Percentiles rank a stretch among this genome's conserved stretches.
Evolutionary conservation across 2,113 vertebrate genomes (phyloP).

Genomic region (Mormyrus lacerda): DNA sequence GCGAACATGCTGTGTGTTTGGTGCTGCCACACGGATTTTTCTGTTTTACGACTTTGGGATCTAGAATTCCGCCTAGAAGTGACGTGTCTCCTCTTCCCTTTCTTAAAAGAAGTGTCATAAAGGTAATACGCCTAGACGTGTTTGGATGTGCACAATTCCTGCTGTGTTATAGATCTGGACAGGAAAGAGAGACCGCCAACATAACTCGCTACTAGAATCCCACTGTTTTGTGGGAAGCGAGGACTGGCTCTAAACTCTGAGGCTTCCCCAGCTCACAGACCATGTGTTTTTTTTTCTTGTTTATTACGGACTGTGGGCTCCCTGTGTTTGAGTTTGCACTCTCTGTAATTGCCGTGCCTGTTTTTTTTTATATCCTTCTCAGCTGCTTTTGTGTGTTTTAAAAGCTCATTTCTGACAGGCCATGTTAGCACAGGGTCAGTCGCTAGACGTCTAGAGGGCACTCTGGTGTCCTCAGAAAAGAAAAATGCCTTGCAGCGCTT

Average conservation of each 20-base stretch:
- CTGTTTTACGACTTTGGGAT: not conserved
- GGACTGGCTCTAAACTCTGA: not conserved
- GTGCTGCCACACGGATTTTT: not conserved
- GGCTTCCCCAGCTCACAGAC: not conserved
- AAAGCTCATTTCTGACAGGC: slow-evolving; percentile 46
- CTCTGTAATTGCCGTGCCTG: slow-evolving; percentile 46
- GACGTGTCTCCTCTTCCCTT: not conserved
- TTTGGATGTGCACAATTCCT: not conserved
- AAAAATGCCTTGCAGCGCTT: not conserved
- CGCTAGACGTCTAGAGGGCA: slow-evolving; percentile 56
- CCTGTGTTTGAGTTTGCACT: slow-evolving; percentile 42
- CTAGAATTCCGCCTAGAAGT: not conserved
- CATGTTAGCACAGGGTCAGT: slow-evolving; percentile 23
- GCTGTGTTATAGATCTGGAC: not conserved
- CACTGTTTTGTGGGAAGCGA: not conserved
- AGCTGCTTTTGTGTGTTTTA: slow-evolving; percentile 42
- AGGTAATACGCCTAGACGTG: not conserved
- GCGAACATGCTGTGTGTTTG: not conserved
- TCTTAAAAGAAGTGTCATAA: not conserved
- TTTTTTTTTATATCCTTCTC: slow-evolving; percentile 40
- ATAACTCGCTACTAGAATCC: not conserved
- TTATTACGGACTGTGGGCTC: slow-evolving; percentile 25
- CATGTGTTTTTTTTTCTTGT: not conserved
- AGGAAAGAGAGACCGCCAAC: not conserved
- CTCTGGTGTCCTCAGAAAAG: slow-evolving; percentile 20